phyloP scores from a whole-genome alignment of 2,888 invertebrate species.

The Microplitis deprimator region DNA sequence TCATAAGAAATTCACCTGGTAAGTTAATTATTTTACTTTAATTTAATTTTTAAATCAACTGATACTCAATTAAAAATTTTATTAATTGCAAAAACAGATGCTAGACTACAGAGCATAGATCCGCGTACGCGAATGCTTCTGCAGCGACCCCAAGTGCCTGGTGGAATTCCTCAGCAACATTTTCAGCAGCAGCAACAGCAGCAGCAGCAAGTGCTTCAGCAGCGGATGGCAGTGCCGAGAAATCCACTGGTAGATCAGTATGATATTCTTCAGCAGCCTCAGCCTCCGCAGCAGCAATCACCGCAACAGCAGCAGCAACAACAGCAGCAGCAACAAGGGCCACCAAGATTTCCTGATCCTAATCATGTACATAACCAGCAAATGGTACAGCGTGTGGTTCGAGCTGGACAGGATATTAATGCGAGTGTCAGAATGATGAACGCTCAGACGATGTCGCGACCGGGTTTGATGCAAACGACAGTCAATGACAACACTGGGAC shows the following conservation, averaged over 20 bases:
- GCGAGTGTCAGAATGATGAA: constrained; percentile 63
- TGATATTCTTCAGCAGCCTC: constrained; percentile 64
- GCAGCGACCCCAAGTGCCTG: constrained; percentile 71
- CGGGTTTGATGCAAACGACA: constrained; percentile 61
- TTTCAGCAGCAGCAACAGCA: constrained; percentile 57
- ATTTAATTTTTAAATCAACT: constrained; percentile 6
- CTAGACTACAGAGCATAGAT: constrained; percentile 73
- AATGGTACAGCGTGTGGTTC: constrained; percentile 63
- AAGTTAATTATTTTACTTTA: constrained; percentile 30
- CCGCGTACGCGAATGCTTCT: constrained; percentile 74
- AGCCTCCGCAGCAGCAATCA: constrained; percentile 56
- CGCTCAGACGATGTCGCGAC: constrained; percentile 60
- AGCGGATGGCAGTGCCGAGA: constrained; percentile 65
- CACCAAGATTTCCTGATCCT: constrained; percentile 63
- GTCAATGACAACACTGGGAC: constrained; percentile 60
- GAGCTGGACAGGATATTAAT: constrained; percentile 60
- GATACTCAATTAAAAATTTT: background rate
- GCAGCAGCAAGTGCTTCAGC: constrained; percentile 65
- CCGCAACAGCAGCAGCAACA: constrained; percentile 73
- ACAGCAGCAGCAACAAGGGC: constrained; percentile 62
- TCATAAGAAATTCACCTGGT: constrained; percentile 66
- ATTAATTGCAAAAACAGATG: constrained; percentile 66
- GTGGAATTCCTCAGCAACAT: constrained; percentile 64
- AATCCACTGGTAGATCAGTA: constrained; percentile 63
- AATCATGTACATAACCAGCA: constrained; percentile 59